These are phyloP conservation scores for Pammene aurita DNA, from an alignment of 2,888 invertebrate species.

Conservation along the genomic window DNA sequence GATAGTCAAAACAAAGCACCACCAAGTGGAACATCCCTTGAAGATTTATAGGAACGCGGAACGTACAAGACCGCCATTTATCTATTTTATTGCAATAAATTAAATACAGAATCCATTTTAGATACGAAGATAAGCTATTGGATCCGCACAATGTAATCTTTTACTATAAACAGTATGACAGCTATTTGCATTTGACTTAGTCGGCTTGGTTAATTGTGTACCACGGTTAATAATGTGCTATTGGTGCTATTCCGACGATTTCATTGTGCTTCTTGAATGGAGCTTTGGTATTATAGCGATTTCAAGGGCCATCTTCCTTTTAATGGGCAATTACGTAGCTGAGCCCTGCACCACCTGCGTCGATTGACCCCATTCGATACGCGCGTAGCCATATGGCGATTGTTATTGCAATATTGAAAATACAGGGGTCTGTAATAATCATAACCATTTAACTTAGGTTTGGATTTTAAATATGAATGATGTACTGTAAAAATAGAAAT, in stretches of 20 bases:
- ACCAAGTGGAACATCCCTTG: slow-evolving; percentile 19
- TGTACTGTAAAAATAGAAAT: slow-evolving; percentile 46
- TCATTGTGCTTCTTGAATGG: slow-evolving; percentile 75
- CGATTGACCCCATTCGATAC: slow-evolving; percentile 38
- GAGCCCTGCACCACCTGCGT: slow-evolving; percentile 58
- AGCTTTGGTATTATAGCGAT: slow-evolving; percentile 56
- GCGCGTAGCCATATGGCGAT: slow-evolving; percentile 17
- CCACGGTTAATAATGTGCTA: slow-evolving; percentile 68
- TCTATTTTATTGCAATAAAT: slow-evolving; percentile 81
- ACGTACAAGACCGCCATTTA: slow-evolving; percentile 70
- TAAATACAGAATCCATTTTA: slow-evolving; percentile 74
- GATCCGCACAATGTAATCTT: slow-evolving; percentile 80
- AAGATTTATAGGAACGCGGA: slow-evolving; percentile 74
- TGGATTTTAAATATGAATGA: slow-evolving; percentile 27
- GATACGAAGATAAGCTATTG: slow-evolving; percentile 76
- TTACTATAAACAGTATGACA: slow-evolving; percentile 78
- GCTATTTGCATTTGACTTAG: slow-evolving; percentile 77
- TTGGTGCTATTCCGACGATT: slow-evolving; percentile 74
- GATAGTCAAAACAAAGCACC: neutral
- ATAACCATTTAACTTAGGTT: neutral
- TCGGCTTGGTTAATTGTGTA: slow-evolving; percentile 72
- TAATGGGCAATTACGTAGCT: slow-evolving; percentile 72
- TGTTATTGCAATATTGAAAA: slow-evolving; percentile 8
- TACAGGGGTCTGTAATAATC: neutral
- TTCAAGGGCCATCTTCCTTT: slow-evolving; percentile 66